Base-by-base conservation (phyloP, 1,140 invertebrate genomes). In the Neodiprion fabricii region DNA sequence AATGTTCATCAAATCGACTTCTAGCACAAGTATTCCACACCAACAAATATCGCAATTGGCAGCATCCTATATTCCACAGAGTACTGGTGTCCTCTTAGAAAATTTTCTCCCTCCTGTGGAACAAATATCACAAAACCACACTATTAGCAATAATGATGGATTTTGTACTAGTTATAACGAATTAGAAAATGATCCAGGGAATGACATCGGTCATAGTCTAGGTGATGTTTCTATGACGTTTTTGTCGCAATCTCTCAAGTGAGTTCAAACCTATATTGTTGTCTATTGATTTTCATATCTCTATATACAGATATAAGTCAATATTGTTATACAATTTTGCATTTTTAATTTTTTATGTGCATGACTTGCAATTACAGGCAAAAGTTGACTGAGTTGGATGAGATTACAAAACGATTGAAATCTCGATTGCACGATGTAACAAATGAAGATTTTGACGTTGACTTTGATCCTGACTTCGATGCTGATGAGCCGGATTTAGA, bases 381-480 rank as follows among this genome's bases (percentile, higher is more conserved):
- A 76, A 92, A 92, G 85, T 89, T 92, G 53, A 89, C 87, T 0
- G 92, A 92, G 83, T 74, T 92, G 17, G 90, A 92, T 77, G 90
- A 91, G 83, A 92, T 92, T 53, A 92, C 91, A 10, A 87, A 91
- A 81, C 84, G 92, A 71, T 77, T 92, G 47, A 85, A 89, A 65
- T 87, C 88, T 9, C 88, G 91, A 73, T 81, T 92, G 23, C 87
- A 88, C 28, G 88, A 91, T 76, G 90, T 92, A 1, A 92, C 91
- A 7, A 87, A 85, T 11, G 89, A 88, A 1, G 89, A 90, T 72
- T 87, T 90, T 74, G 87, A 91, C 17, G 89, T 88, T 74, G 86
- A 89, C 70, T 85, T 89, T 73, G 88, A 90, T 50, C 88, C 89
- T 73, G 89, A 92, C 73, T 91, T 91, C 76, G 90, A 91, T 40